These are phyloP conservation scores for Apamea anceps DNA, from an alignment of 2,888 invertebrate genomes.

Conservation along the genomic window DNA sequence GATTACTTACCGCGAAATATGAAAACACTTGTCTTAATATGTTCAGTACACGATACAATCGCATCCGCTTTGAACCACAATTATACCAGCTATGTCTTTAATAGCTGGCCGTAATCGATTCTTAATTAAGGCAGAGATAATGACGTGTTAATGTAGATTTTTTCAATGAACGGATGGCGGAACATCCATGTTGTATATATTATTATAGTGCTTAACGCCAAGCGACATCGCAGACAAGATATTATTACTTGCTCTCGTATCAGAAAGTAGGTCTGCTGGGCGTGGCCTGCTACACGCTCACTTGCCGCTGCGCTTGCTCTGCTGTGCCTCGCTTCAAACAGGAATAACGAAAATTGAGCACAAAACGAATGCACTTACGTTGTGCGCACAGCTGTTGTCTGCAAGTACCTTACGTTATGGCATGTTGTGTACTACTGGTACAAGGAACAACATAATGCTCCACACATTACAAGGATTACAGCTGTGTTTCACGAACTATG, in stretches of 20 bases:
- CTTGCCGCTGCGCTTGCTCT: background rate
- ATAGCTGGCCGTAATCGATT: constrained; percentile 23
- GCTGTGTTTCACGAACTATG: background rate
- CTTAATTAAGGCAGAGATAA: constrained; percentile 19
- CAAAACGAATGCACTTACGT: background rate
- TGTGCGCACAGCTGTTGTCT: background rate
- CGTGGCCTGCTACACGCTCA: background rate
- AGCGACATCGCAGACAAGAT: background rate
- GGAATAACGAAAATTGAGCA: constrained; percentile 14
- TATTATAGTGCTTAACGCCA: background rate
- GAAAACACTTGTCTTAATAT: background rate
- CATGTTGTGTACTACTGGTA: background rate
- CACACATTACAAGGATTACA: background rate
- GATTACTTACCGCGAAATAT: background rate
- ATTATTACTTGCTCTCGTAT: background rate
- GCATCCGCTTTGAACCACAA: constrained; percentile 2
- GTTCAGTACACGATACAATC: background rate
- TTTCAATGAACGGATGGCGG: background rate
- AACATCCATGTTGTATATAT: background rate
- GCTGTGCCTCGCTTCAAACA: background rate
- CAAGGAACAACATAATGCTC: background rate
- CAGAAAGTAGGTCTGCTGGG: background rate
- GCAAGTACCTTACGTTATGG: background rate
- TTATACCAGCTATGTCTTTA: background rate
- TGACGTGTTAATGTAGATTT: background rate